A percentile compares a stretch with the other conserved stretches of the same genome.
phyloP scores from a whole-genome alignment of 53 echinoderm and acorn worm genomes.

The Astropecten irregularis region DNA sequence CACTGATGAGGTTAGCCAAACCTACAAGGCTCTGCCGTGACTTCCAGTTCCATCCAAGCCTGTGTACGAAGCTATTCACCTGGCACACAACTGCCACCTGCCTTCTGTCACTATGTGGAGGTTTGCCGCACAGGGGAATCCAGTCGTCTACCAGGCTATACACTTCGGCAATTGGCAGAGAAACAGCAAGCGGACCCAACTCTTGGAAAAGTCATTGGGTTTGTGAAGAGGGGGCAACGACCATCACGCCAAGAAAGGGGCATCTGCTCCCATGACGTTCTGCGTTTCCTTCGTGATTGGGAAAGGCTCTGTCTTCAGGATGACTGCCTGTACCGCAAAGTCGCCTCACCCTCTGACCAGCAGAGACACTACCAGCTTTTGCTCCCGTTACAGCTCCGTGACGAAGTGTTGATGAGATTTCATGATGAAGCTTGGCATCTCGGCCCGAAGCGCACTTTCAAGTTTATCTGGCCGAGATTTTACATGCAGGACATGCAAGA shows the following conservation, averaged over 20 bases:
- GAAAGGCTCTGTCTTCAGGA: not conserved
- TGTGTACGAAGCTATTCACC: not conserved
- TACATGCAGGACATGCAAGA: not conserved
- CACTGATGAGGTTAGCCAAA: not conserved
- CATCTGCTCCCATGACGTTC: not conserved
- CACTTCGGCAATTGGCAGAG: not conserved
- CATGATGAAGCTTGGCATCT: conserved; percentile 49
- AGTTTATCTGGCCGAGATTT: not conserved
- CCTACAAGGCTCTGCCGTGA: not conserved
- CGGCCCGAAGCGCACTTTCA: conserved; percentile 28
- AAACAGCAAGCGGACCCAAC: not conserved
- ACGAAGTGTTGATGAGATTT: conserved; percentile 1
- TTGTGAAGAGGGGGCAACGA: not conserved
- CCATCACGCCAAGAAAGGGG: not conserved
- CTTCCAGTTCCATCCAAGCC: not conserved
- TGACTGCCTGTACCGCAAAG: not conserved
- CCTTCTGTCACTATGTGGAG: not conserved
- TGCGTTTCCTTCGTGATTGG: not conserved
- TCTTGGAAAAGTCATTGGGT: not conserved
- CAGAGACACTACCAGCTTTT: not conserved
- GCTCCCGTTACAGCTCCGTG: not conserved
- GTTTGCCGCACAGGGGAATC: not conserved
- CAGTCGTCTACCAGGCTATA: not conserved
- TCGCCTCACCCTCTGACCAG: conserved; percentile 5
- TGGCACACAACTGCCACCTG: not conserved